phyloP scores from a whole-genome alignment of 2,797 vertebrate genomes.

The Argyrosomus regius region DNA sequence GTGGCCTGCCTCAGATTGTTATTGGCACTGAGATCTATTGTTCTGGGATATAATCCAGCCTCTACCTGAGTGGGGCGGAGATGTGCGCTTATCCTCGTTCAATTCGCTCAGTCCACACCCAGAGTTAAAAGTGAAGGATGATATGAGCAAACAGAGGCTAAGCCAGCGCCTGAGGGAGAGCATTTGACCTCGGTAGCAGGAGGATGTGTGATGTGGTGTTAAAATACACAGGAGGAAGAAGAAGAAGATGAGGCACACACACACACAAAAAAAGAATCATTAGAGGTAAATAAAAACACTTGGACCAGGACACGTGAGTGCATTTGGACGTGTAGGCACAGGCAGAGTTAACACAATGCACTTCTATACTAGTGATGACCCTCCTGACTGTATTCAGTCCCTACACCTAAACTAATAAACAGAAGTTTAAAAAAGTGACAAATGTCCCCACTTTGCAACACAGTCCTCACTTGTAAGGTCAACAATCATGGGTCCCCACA shows the following conservation, averaged over 20 bases:
- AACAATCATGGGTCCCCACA: background rate
- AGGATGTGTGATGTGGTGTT: conserved; percentile 12
- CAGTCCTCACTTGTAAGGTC: background rate
- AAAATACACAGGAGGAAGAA: background rate
- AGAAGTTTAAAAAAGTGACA: no score
- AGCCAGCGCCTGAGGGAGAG: conserved; percentile 32
- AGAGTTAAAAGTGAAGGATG: conserved; percentile 42
- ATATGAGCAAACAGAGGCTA: conserved; percentile 39
- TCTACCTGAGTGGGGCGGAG: conserved; percentile 49
- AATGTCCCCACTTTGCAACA: background rate
- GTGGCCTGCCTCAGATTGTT: background rate
- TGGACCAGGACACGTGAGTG: conserved; percentile 12
- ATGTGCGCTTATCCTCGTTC: conserved; percentile 24
- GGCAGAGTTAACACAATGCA: background rate
- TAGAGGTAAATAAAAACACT: conserved; percentile 14
- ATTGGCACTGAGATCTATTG: background rate
- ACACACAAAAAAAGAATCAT: background rate
- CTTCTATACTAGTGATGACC: background rate
- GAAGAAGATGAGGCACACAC: background rate
- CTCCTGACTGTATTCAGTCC: background rate
- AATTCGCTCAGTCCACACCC: conserved; percentile 52
- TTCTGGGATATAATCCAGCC: conserved; percentile 43
- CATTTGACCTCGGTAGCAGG: background rate
- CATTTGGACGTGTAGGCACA: background rate
- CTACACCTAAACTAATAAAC: background rate